phyloP scores from a whole-genome alignment of 2,888 invertebrate genomes.

The Dryococelus australis region DNA sequence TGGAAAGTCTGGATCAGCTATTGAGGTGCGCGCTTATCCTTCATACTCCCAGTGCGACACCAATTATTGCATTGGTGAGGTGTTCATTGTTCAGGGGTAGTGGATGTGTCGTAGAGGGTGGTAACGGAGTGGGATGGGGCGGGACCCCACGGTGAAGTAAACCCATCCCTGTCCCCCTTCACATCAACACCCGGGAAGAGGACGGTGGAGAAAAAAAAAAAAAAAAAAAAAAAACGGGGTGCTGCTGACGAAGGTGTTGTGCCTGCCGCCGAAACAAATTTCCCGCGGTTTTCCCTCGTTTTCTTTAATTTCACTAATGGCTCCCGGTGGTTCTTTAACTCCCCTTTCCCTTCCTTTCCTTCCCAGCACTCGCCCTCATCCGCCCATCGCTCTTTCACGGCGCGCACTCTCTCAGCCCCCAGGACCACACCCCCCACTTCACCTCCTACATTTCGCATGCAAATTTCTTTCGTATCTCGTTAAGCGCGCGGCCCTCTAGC shows the following conservation, averaged over 20 bases:
- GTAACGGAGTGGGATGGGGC: neutral
- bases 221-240: neutral
- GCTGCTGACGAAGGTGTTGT: conserved; percentile 8
- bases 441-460: neutral
- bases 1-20: too few relatives aligned
- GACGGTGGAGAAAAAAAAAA: neutral
- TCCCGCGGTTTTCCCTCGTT: conserved; percentile 12
- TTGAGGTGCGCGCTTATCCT: too few relatives aligned
- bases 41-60: too few relatives aligned
- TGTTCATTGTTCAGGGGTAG: too few relatives aligned
- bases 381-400: neutral
- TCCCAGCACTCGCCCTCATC: neutral
- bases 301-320: conserved; percentile 30
- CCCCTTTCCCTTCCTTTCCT: neutral
- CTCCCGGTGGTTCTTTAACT: neutral
- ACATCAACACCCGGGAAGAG: too few relatives aligned
- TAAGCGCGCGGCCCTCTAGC: neutral
- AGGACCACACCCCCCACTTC: neutral
- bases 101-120: too few relatives aligned
- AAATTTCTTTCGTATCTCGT: conserved; percentile 16
- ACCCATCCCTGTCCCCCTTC: too few relatives aligned
- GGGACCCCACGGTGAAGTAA: too few relatives aligned
- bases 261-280: conserved; percentile 17
- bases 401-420: neutral
- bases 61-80: too few relatives aligned